A percentile compares a stretch with the other conserved stretches of the same genome.
These are phyloP conservation scores for Eudyptes chrysolophus DNA, from an alignment of 2,113 vertebrate species.

Conservation along the genomic window DNA sequence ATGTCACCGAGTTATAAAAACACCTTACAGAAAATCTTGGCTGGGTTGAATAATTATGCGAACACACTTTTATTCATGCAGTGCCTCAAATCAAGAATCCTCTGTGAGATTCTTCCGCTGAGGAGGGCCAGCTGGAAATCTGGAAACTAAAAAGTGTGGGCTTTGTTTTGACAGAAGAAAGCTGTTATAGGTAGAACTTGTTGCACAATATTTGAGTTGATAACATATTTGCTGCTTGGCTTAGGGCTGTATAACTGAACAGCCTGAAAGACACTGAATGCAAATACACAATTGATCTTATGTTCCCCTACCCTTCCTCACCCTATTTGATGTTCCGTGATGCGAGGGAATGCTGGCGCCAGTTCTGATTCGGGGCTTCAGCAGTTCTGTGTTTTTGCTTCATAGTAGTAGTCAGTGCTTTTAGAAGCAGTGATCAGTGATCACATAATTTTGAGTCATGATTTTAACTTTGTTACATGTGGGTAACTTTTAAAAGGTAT, in stretches of 20 bases:
- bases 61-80: neutral
- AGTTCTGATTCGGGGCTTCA: neutral
- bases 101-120: neutral
- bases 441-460: neutral
- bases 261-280: neutral
- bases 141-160: neutral
- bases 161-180: neutral
- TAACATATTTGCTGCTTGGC: neutral
- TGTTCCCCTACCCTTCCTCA: neutral
- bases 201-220: neutral
- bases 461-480: neutral
- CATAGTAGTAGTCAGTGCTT: neutral
- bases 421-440: neutral
- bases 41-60: neutral
- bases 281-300: neutral
- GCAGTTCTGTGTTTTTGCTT: neutral
- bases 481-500: neutral
- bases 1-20: neutral
- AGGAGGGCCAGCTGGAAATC: neutral
- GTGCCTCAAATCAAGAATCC: neutral
- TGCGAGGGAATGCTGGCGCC: neutral
- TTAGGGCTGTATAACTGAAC: neutral
- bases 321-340: neutral
- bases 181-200: neutral
- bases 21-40: neutral